Evolutionary conservation across 2,888 invertebrate genomes (phyloP).

Genomic region (Drosophila rubida): DNA sequence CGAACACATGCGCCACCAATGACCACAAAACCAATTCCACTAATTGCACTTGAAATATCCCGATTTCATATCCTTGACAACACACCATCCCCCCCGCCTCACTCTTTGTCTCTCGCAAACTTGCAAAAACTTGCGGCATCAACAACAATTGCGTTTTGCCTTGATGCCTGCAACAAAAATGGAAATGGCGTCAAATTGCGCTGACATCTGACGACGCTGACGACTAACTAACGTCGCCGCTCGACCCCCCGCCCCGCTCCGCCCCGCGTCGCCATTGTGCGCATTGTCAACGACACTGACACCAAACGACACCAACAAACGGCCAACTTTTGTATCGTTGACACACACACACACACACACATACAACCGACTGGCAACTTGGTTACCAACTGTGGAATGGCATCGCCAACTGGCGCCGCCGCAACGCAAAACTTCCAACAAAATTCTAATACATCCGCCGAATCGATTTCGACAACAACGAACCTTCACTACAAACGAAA

Average conservation of each 20-base stretch:
- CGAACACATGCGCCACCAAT: constrained; percentile 45
- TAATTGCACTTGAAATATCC: constrained; percentile 83
- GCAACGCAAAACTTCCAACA: constrained; percentile 59
- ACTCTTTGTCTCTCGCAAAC: too few species aligned
- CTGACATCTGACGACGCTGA: constrained; percentile 81
- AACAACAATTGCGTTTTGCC: constrained; percentile 40
- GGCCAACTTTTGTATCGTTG: constrained; percentile 59
- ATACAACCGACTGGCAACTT: background rate
- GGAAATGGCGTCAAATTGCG: constrained; percentile 83
- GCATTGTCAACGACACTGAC: constrained; percentile 71
- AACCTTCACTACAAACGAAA: constrained; percentile 28
- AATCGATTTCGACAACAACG: constrained; percentile 71
- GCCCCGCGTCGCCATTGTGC: background rate
- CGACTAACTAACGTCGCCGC: constrained; percentile 36
- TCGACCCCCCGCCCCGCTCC: background rate
- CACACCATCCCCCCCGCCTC: constrained; percentile 24
- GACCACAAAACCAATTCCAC: constrained; percentile 74
- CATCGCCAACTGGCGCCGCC: constrained; percentile 49
- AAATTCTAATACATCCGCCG: constrained; percentile 68
- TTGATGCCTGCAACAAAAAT: constrained; percentile 58
- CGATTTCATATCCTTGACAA: constrained; percentile 63
- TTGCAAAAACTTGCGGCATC: constrained; percentile 65
- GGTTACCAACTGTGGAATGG: constrained; percentile 24
- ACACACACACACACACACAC: constrained; percentile 22
- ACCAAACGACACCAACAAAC: constrained; percentile 60